Base-by-base conservation (phyloP, 2,888 invertebrate genomes). In the Tipula lateralis region DNA sequence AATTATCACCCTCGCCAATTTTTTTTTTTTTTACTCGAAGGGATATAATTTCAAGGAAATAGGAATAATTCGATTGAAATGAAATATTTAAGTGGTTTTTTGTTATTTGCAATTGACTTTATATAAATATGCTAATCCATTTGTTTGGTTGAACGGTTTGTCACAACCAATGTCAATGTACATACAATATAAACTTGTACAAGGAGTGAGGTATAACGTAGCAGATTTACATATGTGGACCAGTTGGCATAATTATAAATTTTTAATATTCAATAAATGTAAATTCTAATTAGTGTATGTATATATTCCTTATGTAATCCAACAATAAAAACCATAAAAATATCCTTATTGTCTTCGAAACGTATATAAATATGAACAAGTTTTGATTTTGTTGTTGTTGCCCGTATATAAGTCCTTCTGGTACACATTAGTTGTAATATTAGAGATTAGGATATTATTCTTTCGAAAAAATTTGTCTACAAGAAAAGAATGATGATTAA, bases 71-170 rank as follows among this genome's bases (percentile, higher is more conserved):
- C 66, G 66, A 66, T 66, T 66, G 66, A 66, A 19, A 66, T 66
- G 66, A 66, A 66, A 66, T 66, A 66, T 66, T 66, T 66, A 66
- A 66, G 66, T 66, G 66, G 66, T 66, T 66, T 66, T n/a, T 66
- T 66, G 19, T 19, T 66, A 24, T 13, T n/a, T 66, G 66, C 66
- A 66, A 66, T 66, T 66, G 66, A 66, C 66, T 66, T 66, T 66
- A 24, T 24, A 66, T 66, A 66, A 66, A 66, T 66, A 66, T 66
- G 66, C 24, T 66, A 66, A 66, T 66, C 66, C 66, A 66, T 66
- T 66, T 66, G 66, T 66, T 66, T 66, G 66, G 66, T 66, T 66
- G 66, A 66, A 66, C 24, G 66, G 66, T 66, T 66, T 66, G 66
- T 66, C 66, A 66, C 66, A 66, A 50, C 16, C 44, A 50, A 50